A percentile compares a stretch with the other conserved stretches of the same genome.
Conservation (phyloP, 2,113 vertebrate genomes). For the Todiramphus saurophagus region DNA sequence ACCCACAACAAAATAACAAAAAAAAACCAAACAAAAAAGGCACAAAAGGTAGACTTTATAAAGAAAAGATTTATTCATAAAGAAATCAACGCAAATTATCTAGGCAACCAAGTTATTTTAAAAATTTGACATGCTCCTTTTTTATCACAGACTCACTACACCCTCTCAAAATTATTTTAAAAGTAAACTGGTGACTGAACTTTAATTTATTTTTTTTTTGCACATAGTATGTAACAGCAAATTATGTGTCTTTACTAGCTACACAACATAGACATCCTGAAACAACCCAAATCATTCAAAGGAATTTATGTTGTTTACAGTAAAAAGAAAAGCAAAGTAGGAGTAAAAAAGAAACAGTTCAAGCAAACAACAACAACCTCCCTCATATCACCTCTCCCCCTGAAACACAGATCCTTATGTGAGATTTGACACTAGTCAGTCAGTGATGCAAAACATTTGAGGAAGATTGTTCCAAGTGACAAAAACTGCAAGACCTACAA, state of each 20-base stretch:
- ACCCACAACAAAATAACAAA: too few species aligned
- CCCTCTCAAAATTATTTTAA: not conserved
- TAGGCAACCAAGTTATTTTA: not conserved
- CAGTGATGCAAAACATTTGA: not conserved
- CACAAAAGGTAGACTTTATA: not conserved
- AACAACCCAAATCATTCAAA: not conserved
- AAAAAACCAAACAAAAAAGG: not conserved
- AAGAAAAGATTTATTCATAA: not conserved
- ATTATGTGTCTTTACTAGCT: not conserved
- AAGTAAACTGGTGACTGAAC: not conserved
- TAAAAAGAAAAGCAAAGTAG: not conserved
- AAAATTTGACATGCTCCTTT: not conserved
- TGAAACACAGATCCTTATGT: not conserved
- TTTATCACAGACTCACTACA: not conserved
- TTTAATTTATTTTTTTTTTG: not conserved
- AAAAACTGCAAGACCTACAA: not conserved
- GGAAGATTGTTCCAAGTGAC: not conserved
- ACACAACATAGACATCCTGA: not conserved
- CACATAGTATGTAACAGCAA: not conserved
- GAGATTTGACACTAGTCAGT: not conserved
- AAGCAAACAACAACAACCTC: not conserved
- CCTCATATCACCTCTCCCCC: not conserved
- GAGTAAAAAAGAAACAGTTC: not conserved
- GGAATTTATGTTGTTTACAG: not conserved
- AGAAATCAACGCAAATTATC: not conserved